Conservation (phyloP, 2,113 vertebrate species). For the Riparia riparia region DNA sequence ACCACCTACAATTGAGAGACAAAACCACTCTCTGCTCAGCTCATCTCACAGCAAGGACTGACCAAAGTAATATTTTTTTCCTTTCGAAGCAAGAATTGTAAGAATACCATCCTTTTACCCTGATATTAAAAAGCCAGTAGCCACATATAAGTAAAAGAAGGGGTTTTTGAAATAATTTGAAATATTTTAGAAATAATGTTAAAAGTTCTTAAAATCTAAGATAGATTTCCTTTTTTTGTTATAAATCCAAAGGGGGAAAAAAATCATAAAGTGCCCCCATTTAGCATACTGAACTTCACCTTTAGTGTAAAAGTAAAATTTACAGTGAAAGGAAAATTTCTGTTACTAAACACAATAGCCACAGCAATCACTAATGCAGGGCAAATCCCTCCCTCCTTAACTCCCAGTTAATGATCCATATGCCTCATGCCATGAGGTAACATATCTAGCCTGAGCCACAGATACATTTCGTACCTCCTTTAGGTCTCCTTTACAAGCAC, state of each 20-base stretch:
- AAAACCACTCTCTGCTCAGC: neutral
- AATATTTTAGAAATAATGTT: neutral
- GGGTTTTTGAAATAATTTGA: neutral
- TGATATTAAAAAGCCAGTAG: neutral
- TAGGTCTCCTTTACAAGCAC: neutral
- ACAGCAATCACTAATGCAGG: neutral
- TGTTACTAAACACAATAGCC: neutral
- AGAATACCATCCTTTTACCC: neutral
- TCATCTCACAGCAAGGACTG: neutral
- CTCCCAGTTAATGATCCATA: neutral
- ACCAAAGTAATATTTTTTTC: neutral
- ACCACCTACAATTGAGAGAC: neutral
- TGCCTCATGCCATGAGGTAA: neutral
- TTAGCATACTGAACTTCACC: neutral
- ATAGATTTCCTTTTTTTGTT: neutral
- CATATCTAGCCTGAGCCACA: neutral
- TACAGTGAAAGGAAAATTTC: neutral
- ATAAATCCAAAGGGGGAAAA: neutral
- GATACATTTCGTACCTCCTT: neutral
- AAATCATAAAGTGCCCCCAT: neutral
- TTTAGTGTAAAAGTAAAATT: neutral
- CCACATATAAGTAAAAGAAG: neutral
- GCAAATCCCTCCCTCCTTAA: neutral
- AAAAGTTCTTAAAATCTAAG: neutral
- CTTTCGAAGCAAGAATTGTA: neutral